These are phyloP conservation scores for Phallusia fumigata DNA, from an alignment of 23 tunicate species.

Conservation along the genomic window DNA sequence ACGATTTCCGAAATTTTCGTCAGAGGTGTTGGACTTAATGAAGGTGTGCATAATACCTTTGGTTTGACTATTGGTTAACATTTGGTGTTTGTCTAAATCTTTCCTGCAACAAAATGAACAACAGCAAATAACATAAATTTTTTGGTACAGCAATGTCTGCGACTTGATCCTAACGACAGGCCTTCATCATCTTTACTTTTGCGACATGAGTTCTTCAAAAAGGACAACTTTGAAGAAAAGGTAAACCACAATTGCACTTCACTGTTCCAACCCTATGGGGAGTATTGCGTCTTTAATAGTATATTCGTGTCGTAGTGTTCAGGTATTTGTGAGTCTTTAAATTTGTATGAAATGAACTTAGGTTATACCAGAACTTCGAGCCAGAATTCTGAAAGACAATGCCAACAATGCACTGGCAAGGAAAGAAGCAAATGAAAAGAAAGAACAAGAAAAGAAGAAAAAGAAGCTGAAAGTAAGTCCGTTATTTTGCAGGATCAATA, in stretches of 20 bases:
- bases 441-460: slow-evolving; percentile 55
- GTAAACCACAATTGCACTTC: slow-evolving; percentile 18
- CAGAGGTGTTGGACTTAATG: slow-evolving; percentile 79
- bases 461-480: slow-evolving; percentile 60
- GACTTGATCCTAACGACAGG: slow-evolving; percentile 91
- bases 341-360: neutral
- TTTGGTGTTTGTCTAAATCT: too few relatives aligned
- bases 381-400: slow-evolving; percentile 65
- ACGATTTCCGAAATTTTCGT: slow-evolving; percentile 77
- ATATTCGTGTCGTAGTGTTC: too few relatives aligned
- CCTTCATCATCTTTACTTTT: slow-evolving; percentile 75
- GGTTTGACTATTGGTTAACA: too few relatives aligned
- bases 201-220: slow-evolving; percentile 83
- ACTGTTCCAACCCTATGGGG: too few relatives aligned
- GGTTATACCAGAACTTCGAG: slow-evolving; percentile 86
- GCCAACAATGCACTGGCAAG: slow-evolving; percentile 64
- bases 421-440: slow-evolving; percentile 63
- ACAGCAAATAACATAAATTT: too few relatives aligned
- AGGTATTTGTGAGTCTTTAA: too few relatives aligned
- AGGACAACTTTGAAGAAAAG: slow-evolving; percentile 82
- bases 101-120: too few relatives aligned
- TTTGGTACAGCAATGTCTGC: slow-evolving; percentile 61
- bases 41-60: slow-evolving; percentile 33
- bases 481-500: neutral
- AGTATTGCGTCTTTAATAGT: too few relatives aligned